Evolutionary conservation across 2,888 invertebrate species (phyloP).

Genomic region (Drosophila testacea): DNA sequence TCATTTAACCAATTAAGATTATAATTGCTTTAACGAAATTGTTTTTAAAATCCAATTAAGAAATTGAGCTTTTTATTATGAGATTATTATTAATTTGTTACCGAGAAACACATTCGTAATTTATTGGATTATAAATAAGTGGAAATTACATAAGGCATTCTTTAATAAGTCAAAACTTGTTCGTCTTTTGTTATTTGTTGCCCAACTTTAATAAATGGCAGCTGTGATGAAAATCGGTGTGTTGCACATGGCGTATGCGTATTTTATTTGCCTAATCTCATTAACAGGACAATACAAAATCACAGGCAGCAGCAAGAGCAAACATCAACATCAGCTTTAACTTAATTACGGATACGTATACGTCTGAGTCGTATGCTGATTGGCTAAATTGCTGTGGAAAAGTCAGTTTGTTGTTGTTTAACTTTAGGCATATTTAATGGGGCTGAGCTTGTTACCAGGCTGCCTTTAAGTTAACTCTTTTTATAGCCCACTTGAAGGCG

Average conservation of each 20-base stretch:
- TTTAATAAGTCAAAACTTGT: neutral
- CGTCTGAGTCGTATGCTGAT: constrained; percentile 35
- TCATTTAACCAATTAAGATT: neutral
- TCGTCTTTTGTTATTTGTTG: neutral
- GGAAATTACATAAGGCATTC: neutral
- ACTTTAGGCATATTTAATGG: constrained; percentile 43
- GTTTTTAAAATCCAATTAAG: neutral
- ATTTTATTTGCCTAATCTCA: constrained; percentile 58
- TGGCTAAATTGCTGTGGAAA: constrained; percentile 34
- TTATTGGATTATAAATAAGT: neutral
- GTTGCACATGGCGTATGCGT: constrained; percentile 62
- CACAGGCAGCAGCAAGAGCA: constrained; percentile 28
- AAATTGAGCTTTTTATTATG: neutral
- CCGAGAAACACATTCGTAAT: neutral
- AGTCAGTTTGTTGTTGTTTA: constrained; percentile 30
- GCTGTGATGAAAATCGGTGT: constrained; percentile 27
- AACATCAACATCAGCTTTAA: constrained; percentile 58
- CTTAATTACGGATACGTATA: constrained; percentile 61
- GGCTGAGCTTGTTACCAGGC: constrained; percentile 15
- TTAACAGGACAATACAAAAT: constrained; percentile 33
- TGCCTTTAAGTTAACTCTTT: constrained; percentile 55
- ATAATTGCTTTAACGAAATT: neutral
- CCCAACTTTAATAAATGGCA: constrained; percentile 31
- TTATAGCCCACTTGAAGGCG: constrained; percentile 53
- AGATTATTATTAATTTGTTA: neutral